A percentile compares a stretch with the other conserved stretches of the same genome.
Evolutionary conservation across 64 coral and sea anemone species (phyloP).

Genomic region (Pocillopora damicornis): DNA sequence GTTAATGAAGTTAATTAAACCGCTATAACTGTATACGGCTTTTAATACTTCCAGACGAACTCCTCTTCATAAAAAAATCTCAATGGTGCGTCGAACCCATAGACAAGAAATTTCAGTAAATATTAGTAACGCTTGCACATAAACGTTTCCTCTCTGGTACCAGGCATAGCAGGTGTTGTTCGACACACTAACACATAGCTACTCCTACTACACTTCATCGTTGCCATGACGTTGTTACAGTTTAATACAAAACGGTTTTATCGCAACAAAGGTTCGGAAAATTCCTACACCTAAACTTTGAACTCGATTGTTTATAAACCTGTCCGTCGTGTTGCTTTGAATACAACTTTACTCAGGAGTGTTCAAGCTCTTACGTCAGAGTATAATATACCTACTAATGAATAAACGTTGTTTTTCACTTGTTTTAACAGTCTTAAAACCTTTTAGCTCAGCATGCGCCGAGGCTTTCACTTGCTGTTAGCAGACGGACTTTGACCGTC

Average conservation of each 20-base stretch:
- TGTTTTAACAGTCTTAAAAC: slow-evolving; percentile 19
- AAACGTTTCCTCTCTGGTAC: no score
- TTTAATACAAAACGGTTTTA: background rate
- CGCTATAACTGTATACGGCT: background rate
- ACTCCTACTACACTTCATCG: background rate
- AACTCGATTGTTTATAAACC: background rate
- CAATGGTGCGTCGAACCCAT: background rate
- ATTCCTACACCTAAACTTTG: background rate
- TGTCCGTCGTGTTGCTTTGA: background rate
- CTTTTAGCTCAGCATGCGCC: slow-evolving; percentile 17
- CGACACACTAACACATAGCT: background rate
- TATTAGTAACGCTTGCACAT: no score
- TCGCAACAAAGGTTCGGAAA: background rate
- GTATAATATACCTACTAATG: slow-evolving; percentile 10
- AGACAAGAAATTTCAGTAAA: background rate
- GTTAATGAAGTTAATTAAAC: background rate
- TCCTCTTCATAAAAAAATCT: background rate
- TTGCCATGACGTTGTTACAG: background rate
- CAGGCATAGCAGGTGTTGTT: no score
- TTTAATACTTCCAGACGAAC: background rate
- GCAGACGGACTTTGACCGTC: slow-evolving; percentile 5
- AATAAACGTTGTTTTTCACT: slow-evolving; percentile 35
- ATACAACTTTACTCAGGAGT: no score
- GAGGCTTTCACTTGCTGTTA: background rate
- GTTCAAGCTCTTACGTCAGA: background rate